Evolutionary conservation across 1,140 invertebrate species (phyloP).

Genomic region (Drosophila orena): DNA sequence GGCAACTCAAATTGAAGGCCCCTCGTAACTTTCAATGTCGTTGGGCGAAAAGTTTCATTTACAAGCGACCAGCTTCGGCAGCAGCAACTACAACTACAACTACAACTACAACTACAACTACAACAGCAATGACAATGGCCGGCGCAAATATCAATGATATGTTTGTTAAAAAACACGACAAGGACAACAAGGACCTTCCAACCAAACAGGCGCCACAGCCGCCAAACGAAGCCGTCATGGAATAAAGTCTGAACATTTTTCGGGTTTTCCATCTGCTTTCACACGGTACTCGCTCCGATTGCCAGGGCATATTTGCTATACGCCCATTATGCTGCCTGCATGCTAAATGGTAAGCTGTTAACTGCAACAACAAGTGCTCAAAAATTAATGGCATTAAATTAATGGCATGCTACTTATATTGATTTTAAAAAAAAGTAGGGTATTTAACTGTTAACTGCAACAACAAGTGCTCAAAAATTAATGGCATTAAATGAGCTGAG

Average conservation of each 20-base stretch:
- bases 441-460: no score
- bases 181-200: conserved; percentile 52
- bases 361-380: no score
- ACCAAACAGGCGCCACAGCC: conserved; percentile 47
- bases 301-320: neutral
- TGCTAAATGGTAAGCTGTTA: no score
- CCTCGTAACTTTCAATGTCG: conserved; percentile 73
- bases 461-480: no score
- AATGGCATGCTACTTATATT: no score
- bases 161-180: conserved; percentile 80
- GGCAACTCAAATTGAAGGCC: conserved; percentile 54
- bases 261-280: conserved; percentile 6
- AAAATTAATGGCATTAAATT: no score
- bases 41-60: conserved; percentile 73
- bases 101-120: no score
- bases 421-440: no score
- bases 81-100: conserved; percentile 2
- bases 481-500: neutral
- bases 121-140: conserved; percentile 51
- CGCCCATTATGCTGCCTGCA: no score
- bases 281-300: neutral
- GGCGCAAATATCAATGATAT: conserved; percentile 80
- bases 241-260: conserved; percentile 42
- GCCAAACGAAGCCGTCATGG: conserved; percentile 9
- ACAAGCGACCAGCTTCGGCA: conserved; percentile 40